A percentile compares a stretch with the other conserved stretches of the same genome.
phyloP scores from a whole-genome alignment of 2,888 invertebrate genomes.

The Cryptophagus acutangulus region DNA sequence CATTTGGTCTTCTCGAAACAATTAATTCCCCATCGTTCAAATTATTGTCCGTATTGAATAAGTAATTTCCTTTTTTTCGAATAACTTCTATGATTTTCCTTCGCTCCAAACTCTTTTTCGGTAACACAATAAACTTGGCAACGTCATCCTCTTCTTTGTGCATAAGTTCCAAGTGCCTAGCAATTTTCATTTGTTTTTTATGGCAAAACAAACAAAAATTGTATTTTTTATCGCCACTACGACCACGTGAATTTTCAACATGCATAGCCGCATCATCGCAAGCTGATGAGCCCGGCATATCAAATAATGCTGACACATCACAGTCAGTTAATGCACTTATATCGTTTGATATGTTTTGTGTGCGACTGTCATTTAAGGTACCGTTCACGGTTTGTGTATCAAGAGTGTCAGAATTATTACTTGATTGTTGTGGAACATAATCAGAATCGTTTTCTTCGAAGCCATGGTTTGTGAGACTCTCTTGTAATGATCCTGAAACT shows the following conservation, averaged over 20 bases:
- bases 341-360: too few relatives aligned
- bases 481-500: too few relatives aligned
- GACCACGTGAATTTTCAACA: not conserved
- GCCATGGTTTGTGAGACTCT: too few relatives aligned
- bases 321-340: too few relatives aligned
- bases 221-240: not conserved
- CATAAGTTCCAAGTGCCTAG: not conserved
- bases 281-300: too few relatives aligned
- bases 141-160: not conserved
- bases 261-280: not conserved
- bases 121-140: not conserved
- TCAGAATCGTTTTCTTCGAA: too few relatives aligned
- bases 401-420: too few relatives aligned
- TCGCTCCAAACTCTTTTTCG: not conserved
- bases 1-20: conserved; percentile 10
- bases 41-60: conserved; percentile 11
- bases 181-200: not conserved
- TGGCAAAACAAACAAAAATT: not conserved
- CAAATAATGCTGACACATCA: too few relatives aligned
- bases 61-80: conserved; percentile 10
- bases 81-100: conserved; percentile 29
- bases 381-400: too few relatives aligned
- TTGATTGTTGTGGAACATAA: too few relatives aligned
- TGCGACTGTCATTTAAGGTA: too few relatives aligned
- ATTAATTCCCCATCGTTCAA: conserved; percentile 10